These are phyloP conservation scores for Linnaemya tessellans DNA, from an alignment of 2,888 invertebrate species.

Conservation along the genomic window DNA sequence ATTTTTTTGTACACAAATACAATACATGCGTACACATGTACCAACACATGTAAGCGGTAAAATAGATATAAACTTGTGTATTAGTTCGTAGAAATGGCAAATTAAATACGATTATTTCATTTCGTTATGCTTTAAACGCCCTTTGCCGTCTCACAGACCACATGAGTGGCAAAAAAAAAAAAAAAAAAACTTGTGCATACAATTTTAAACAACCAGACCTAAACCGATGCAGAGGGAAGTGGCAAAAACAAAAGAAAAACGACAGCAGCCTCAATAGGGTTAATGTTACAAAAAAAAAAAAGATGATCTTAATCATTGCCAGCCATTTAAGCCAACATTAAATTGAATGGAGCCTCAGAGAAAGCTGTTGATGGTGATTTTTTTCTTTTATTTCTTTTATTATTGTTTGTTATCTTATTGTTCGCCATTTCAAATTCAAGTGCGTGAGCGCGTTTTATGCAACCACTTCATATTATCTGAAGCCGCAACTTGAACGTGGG, in stretches of 20 bases:
- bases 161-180: not conserved
- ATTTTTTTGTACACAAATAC: not conserved
- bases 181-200: conserved; percentile 9
- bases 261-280: not conserved
- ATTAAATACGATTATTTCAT: conserved; percentile 40
- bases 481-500: conserved; percentile 53
- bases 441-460: conserved; percentile 65
- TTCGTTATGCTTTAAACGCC: conserved; percentile 34
- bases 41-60: not conserved
- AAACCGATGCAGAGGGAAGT: not conserved
- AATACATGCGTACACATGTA: not conserved
- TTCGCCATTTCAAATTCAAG: conserved; percentile 57
- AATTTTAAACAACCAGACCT: not conserved
- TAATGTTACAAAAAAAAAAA: not conserved
- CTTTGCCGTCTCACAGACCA: not conserved
- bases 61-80: not conserved
- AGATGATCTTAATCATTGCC: not conserved
- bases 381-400: not conserved
- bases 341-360: not conserved
- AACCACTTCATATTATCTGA: conserved; percentile 28
- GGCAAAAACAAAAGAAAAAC: not conserved
- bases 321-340: not conserved
- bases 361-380: conserved; percentile 16
- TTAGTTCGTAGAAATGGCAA: conserved; percentile 3
- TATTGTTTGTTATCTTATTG: conserved; percentile 7